These are phyloP conservation scores for Symphodus melops DNA, from an alignment of 2,113 vertebrate species.

Conservation along the genomic window DNA sequence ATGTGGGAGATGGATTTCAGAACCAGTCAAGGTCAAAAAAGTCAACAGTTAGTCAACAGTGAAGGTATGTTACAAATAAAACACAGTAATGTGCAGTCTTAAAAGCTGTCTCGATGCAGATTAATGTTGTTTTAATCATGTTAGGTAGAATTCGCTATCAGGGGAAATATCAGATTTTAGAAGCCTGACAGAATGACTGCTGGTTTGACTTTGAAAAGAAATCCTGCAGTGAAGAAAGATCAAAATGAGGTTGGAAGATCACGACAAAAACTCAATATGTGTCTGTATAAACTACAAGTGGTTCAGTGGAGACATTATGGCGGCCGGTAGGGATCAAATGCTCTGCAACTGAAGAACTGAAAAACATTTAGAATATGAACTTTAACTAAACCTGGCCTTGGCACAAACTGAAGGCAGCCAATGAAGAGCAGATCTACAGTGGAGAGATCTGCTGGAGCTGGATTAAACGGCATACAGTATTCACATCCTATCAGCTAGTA, in stretches of 20 bases:
- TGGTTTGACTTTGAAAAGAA: background rate
- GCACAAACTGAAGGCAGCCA: slow-evolving; percentile 4
- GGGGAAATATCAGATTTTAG: background rate
- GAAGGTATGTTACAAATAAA: slow-evolving; percentile 6
- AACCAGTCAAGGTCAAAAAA: slow-evolving; percentile 28
- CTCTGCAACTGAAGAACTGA: no score
- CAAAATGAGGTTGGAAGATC: no score
- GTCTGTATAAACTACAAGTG: no score
- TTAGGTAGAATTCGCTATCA: slow-evolving; percentile 1
- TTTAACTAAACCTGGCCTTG: slow-evolving; percentile 7
- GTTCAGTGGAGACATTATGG: no score
- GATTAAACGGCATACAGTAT: slow-evolving; percentile 50
- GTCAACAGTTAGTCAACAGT: slow-evolving; percentile 27
- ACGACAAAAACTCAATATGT: no score
- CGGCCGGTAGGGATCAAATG: no score
- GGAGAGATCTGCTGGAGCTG: background rate
- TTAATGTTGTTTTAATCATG: background rate
- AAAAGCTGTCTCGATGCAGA: background rate
- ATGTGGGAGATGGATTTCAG: slow-evolving; percentile 44
- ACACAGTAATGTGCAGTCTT: slow-evolving; percentile 9
- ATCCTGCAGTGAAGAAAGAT: no score
- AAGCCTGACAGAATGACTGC: background rate
- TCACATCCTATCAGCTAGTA: slow-evolving; percentile 56
- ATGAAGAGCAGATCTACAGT: no score
- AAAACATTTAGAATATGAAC: no score